Evolutionary conservation across 1,140 invertebrate genomes (phyloP), one percentile per base, ranked within the genome.

Genomic region (Drosophila elegans): DNA sequence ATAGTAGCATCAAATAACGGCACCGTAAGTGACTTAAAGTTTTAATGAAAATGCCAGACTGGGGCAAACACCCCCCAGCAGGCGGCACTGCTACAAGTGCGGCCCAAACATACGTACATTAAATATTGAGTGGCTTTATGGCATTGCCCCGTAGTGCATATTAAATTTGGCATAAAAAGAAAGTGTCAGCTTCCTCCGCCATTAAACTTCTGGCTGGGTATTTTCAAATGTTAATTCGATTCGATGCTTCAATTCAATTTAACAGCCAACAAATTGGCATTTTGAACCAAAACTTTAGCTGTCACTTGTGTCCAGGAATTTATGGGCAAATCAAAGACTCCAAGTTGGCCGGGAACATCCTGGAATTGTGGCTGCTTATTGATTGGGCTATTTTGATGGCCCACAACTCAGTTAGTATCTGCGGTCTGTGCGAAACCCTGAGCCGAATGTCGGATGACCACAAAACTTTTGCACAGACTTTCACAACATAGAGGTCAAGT

Each of bases 21-120:
- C 79, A 74, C 64, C 84, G 61, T 82, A 86, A 78, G 84, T 88
- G 83, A 88, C 83, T 88, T 88, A 79, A 88, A 89, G 84, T 83
- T 88, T 89, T 88, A 88, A 88, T 89, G 84, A 88, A 89, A 89
- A 77, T 82, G 67, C 79, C 67, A 53, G 44, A 54, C 55, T 57
- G 55, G 27, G 36, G 54, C 83, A 66, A 63, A 71, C 42, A 81
- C 42, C 36, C 78, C 39, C 45, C 63, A 27, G 13, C 6, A 12
- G 3, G 10, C 48, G 2, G 9, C 32, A 16, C n/a, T 10, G 4
- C n/a, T 4, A 39, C 10, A 72, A 54, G 67, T 64, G 60, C 45
- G 76, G 52, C 56, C 49, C 53, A 63, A 64, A 73, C 49, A 83
- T 38, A 59, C 67, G 54, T 62, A 59, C 75, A 86, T 86, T 78